These are phyloP conservation scores for Dolichallabes microphthalmus DNA, from an alignment of 2,113 vertebrate genomes.

Conservation along the genomic window DNA sequence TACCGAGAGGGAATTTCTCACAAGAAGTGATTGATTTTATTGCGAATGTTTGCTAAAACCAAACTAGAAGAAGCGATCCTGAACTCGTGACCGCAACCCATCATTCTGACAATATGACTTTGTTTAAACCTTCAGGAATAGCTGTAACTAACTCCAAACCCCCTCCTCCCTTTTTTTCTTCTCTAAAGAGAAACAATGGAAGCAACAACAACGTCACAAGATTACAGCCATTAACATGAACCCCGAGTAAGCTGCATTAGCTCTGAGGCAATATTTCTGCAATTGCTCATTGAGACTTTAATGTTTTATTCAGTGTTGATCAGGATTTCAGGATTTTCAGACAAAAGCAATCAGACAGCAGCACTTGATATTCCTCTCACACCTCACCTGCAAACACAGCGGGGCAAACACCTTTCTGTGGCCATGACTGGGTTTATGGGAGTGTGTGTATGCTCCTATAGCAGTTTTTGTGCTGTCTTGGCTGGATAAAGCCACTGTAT, in stretches of 20 bases:
- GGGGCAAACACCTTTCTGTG: slow-evolving; percentile 13
- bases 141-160: neutral
- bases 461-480: neutral
- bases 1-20: neutral
- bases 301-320: slow-evolving; percentile 44
- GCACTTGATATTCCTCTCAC: slow-evolving; percentile 42
- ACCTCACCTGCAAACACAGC: slow-evolving; percentile 10
- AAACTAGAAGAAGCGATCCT: neutral
- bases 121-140: neutral
- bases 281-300: slow-evolving; percentile 14
- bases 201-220: neutral
- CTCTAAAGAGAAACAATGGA: neutral
- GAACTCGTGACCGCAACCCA: neutral
- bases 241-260: neutral
- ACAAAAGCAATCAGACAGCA: slow-evolving; percentile 46
- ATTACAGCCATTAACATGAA: neutral
- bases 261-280: slow-evolving; percentile 21
- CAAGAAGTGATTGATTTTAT: neutral
- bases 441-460: neutral
- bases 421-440: neutral
- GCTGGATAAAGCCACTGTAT: neutral
- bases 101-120: neutral
- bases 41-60: neutral
- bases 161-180: too few relatives aligned
- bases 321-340: slow-evolving; percentile 24